Evolutionary conservation across 2,113 vertebrate genomes (phyloP).

Genomic region (Bos javanicus): DNA sequence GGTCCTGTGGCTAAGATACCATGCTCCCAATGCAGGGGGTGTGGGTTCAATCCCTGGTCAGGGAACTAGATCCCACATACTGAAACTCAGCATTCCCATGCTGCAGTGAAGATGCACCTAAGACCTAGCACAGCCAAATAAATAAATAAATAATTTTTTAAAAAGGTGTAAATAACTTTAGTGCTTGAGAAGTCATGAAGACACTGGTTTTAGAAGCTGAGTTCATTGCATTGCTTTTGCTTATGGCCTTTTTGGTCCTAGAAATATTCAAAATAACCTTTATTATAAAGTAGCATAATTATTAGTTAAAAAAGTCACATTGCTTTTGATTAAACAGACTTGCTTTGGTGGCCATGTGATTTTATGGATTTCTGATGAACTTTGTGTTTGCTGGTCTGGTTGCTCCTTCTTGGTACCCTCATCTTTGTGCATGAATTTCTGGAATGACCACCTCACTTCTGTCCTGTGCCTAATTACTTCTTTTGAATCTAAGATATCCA

Average conservation of each 20-base stretch:
- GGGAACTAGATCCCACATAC: neutral
- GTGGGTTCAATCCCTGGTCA: neutral
- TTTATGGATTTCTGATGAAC: neutral
- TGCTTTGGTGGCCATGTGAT: neutral
- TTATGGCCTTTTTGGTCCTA: neutral
- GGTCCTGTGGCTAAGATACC: neutral
- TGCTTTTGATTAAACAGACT: neutral
- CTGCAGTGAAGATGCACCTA: neutral
- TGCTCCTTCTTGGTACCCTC: neutral
- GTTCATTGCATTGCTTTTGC: neutral
- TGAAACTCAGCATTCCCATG: neutral
- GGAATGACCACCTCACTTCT: neutral
- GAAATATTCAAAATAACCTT: neutral
- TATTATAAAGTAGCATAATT: neutral
- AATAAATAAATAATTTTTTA: neutral
- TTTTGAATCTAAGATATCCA: neutral
- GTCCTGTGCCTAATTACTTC: neutral
- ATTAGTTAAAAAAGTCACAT: neutral
- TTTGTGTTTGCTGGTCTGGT: neutral
- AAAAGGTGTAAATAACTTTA: neutral
- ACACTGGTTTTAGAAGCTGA: neutral
- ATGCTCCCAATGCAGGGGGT: neutral
- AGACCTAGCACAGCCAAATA: neutral
- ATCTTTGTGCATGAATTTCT: neutral
- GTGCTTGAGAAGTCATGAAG: neutral